These are phyloP conservation scores for Myotis myotis DNA, from an alignment of 2,797 vertebrate species.

Conservation along the genomic window DNA sequence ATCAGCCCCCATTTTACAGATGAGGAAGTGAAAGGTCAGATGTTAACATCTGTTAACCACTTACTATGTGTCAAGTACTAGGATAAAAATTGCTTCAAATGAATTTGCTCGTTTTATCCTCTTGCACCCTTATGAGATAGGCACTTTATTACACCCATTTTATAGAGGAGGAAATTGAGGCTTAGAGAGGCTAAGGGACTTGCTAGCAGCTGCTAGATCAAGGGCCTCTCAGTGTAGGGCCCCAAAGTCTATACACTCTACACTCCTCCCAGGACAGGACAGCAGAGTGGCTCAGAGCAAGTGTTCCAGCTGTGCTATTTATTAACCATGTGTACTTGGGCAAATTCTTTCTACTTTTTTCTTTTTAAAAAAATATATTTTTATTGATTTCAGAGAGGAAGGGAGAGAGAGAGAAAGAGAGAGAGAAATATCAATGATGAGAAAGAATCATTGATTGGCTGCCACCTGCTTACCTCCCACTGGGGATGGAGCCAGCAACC, in stretches of 20 bases:
- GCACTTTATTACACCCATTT: conserved; percentile 57
- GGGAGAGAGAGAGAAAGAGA: no score
- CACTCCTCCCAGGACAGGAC: background rate
- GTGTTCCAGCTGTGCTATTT: background rate
- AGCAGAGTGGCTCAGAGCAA: background rate
- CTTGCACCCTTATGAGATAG: background rate
- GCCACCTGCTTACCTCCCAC: no score
- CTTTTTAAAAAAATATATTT: no score
- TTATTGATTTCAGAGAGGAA: no score
- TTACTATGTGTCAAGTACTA: background rate
- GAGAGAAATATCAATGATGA: no score
- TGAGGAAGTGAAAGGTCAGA: no score
- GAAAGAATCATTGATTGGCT: no score
- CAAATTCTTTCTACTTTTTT: background rate
- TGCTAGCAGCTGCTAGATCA: background rate
- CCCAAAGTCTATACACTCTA: background rate
- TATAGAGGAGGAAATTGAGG: conserved; percentile 54
- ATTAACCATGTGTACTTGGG: background rate
- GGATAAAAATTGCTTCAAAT: conserved; percentile 55
- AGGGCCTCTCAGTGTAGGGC: background rate
- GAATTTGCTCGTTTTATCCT: conserved; percentile 55
- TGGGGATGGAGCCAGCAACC: no score
- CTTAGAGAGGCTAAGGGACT: background rate
- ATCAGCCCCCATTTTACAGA: background rate
- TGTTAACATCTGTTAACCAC: no score